Conservation (phyloP, 53 echinoderm and acorn worm species). For the Stichopus horrens region DNA sequence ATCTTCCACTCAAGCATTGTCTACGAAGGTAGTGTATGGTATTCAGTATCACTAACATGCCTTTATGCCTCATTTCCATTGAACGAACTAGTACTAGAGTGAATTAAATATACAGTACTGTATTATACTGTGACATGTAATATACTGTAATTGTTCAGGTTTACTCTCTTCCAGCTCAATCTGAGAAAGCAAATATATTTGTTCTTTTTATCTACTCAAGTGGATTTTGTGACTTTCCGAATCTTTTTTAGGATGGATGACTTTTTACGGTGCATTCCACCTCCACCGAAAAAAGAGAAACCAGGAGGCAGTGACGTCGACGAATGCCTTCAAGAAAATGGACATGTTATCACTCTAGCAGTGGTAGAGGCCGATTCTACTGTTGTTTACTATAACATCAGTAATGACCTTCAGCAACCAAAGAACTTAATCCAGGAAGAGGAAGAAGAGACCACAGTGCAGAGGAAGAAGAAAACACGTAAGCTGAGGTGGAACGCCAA, state of each 20-base stretch:
- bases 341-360: slow-evolving; percentile 69
- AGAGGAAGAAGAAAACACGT: slow-evolving; percentile 31
- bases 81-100: too few relatives aligned
- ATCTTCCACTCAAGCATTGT: too few relatives aligned
- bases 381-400: slow-evolving; percentile 85
- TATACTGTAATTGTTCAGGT: too few relatives aligned
- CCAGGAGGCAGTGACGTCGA: background rate
- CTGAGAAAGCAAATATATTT: too few relatives aligned
- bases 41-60: too few relatives aligned
- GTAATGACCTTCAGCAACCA: slow-evolving; percentile 71
- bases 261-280: slow-evolving; percentile 52
- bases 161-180: too few relatives aligned
- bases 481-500: slow-evolving; percentile 21
- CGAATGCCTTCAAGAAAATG: background rate
- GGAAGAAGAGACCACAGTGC: slow-evolving; percentile 17
- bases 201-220: too few relatives aligned
- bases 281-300: background rate
- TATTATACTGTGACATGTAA: too few relatives aligned
- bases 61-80: too few relatives aligned
- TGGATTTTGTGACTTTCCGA: background rate
- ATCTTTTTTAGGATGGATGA: slow-evolving; percentile 53
- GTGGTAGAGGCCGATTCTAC: slow-evolving; percentile 87
- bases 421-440: slow-evolving; percentile 50
- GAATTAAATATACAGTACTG: too few relatives aligned
- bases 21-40: too few relatives aligned